These are phyloP conservation scores for Eudasyphora cyanicolor DNA, from an alignment of 2,888 invertebrate species.

Conservation along the genomic window DNA sequence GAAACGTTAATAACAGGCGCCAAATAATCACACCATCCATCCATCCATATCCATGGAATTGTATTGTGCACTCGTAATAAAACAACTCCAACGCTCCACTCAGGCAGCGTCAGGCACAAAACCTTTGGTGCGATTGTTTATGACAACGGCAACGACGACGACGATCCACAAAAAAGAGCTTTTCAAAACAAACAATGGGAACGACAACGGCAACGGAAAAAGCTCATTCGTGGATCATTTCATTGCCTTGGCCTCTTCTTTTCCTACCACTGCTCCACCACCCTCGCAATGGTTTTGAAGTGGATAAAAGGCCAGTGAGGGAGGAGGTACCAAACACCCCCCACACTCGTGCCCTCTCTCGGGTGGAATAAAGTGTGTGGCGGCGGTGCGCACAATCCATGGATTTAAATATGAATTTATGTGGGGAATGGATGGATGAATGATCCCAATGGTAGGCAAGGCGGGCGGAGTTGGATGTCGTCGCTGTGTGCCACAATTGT, in stretches of 20 bases:
- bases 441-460: not conserved
- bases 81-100: not conserved
- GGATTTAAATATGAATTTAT: slow-evolving; percentile 3
- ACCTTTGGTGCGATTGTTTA: not conserved
- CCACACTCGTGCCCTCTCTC: not conserved
- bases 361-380: too few species aligned
- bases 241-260: too few species aligned
- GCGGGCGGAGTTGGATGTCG: not conserved
- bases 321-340: not conserved
- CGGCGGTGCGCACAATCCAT: not conserved
- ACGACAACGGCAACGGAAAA: not conserved
- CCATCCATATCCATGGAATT: not conserved
- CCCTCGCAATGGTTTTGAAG: not conserved
- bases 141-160: not conserved
- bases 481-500: slow-evolving; percentile 46
- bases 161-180: slow-evolving; percentile 23
- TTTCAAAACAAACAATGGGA: slow-evolving; percentile 14
- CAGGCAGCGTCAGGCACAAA: not conserved
- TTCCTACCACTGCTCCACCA: not conserved
- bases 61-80: not conserved
- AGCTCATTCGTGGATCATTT: slow-evolving; percentile 2
- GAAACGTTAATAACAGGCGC: slow-evolving; percentile 56
- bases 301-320: not conserved
- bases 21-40: slow-evolving; percentile 40
- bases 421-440: not conserved